Percentiles rank a stretch among this genome's conserved stretches.
Conservation (phyloP, 2,888 invertebrate species). For the Tipula confusa region DNA sequence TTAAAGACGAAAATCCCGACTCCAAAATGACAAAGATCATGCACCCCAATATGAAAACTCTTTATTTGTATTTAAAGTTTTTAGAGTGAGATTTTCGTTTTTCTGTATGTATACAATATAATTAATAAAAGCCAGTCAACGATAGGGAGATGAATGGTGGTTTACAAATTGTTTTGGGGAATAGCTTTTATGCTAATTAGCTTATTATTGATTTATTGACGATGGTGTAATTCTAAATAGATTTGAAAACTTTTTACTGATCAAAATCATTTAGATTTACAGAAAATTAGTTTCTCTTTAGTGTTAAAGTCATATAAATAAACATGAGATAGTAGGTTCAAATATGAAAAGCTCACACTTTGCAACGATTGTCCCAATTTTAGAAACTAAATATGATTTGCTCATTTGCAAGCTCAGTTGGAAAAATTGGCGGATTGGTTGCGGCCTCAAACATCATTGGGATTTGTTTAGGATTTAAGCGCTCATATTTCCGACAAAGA, state of each 20-base stretch:
- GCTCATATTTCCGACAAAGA: no score
- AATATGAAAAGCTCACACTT: neutral
- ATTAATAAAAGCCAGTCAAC: neutral
- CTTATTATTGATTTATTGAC: neutral
- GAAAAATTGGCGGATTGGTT: no score
- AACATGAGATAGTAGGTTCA: neutral
- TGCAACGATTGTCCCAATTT: no score
- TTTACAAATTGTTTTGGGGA: neutral
- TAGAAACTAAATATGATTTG: no score
- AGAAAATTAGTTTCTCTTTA: neutral
- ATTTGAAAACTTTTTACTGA: neutral
- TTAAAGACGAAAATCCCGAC: no score
- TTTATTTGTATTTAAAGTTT: neutral
- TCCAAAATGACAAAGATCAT: no score
- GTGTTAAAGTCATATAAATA: neutral
- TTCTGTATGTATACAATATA: neutral
- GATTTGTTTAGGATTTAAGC: no score
- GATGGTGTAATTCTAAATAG: neutral
- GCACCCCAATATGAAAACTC: no score
- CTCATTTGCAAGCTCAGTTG: no score
- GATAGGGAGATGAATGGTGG: neutral
- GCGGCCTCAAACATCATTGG: no score
- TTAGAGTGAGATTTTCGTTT: neutral
- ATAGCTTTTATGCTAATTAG: conserved; percentile 12
- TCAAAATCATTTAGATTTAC: no score